Conservation (phyloP, 2,113 vertebrate genomes). For the Serinus canaria region DNA sequence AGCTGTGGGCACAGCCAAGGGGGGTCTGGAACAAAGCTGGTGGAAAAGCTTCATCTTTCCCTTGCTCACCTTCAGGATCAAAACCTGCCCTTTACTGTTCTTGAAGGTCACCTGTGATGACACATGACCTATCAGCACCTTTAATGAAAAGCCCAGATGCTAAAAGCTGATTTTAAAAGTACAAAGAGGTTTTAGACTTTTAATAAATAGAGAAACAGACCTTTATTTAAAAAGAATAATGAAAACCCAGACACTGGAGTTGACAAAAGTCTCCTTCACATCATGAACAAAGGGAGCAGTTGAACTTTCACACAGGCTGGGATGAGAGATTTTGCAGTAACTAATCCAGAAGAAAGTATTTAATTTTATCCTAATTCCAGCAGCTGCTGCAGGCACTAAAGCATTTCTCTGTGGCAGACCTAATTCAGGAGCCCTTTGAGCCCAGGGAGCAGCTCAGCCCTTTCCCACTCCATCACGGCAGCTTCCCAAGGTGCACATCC, state of each 20-base stretch:
- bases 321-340: not conserved
- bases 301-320: not conserved
- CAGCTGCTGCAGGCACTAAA: not conserved
- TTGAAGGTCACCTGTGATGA: not conserved
- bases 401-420: not conserved
- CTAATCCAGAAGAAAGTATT: constrained; percentile 14
- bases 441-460: not conserved
- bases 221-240: not conserved
- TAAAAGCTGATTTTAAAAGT: not conserved
- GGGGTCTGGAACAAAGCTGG: not conserved
- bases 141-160: constrained; percentile 60
- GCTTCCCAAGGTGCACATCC: not conserved
- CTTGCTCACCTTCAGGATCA: not conserved
- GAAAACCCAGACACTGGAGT: not conserved
- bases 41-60: not conserved
- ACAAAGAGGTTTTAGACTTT: constrained; percentile 52
- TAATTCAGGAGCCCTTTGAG: not conserved
- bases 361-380: not conserved
- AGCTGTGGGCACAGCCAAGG: not conserved
- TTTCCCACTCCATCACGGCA: not conserved
- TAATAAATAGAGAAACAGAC: not conserved
- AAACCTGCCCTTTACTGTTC: constrained; percentile 17
- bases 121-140: constrained; percentile 45
- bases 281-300: not conserved
- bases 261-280: constrained; percentile 30